phyloP scores from a whole-genome alignment of 2,113 vertebrate species.

The Manacus vitellinus region DNA sequence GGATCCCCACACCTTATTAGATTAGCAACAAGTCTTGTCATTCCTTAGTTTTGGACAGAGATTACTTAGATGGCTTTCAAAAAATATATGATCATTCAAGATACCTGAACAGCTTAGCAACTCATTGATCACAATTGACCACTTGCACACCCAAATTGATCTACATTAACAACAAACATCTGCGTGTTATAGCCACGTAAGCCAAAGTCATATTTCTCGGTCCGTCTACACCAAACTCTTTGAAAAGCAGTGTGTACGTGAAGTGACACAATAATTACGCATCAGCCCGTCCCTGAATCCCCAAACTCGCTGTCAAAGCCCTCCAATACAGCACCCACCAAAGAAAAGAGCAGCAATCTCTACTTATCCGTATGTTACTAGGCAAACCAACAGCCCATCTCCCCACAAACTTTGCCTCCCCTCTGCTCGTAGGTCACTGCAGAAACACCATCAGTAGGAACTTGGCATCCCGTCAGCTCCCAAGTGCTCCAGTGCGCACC shows the following conservation, averaged over 20 bases:
- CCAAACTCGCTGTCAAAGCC: not conserved
- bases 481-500: rapidly evolving
- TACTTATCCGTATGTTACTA: not conserved
- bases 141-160: not conserved
- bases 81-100: not conserved
- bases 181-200: not conserved
- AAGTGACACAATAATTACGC: not conserved
- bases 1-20: not conserved
- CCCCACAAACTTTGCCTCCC: not conserved
- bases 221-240: not conserved
- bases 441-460: rapidly evolving
- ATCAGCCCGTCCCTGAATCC: not conserved
- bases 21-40: not conserved
- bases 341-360: not conserved
- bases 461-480: not conserved
- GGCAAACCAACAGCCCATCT: rapidly evolving
- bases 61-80: not conserved
- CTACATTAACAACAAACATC: not conserved
- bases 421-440: not conserved
- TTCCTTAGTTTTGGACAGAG: not conserved
- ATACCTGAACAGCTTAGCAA: not conserved
- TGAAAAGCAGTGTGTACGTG: rapidly evolving
- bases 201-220: not conserved
- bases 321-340: not conserved
- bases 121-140: not conserved